phyloP scores from a whole-genome alignment of 2,113 vertebrate species.

The Amazona guildingii region DNA sequence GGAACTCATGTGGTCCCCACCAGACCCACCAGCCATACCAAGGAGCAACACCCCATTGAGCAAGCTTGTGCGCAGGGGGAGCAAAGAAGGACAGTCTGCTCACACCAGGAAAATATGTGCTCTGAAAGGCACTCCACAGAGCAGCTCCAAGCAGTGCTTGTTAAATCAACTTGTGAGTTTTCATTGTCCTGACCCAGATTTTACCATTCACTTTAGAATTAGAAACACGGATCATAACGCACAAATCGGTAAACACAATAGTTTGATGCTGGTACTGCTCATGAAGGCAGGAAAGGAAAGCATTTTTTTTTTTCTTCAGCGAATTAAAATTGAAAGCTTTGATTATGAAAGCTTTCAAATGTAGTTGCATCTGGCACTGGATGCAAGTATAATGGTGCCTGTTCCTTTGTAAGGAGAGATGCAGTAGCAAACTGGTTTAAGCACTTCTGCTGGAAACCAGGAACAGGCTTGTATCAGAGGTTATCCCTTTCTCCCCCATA shows the following conservation, averaged over 20 bases:
- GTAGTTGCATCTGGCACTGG: not conserved
- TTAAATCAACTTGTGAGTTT: not conserved
- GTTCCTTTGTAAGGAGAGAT: not conserved
- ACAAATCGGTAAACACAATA: constrained; percentile 6
- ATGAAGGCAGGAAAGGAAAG: not conserved
- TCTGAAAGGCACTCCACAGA: not conserved
- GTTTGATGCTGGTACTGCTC: constrained; percentile 27
- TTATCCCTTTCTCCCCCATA: not conserved
- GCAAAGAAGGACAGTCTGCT: not conserved
- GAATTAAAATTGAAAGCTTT: not conserved
- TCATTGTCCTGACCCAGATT: not conserved
- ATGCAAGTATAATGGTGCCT: not conserved
- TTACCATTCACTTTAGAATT: not conserved
- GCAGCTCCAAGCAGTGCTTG: not conserved
- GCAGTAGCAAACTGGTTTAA: not conserved
- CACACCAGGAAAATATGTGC: accelerated
- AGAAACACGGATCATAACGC: constrained; percentile 35
- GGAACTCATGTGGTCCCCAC: accelerated
- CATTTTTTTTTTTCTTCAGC: not conserved
- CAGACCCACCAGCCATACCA: not conserved
- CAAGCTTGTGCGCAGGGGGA: not conserved
- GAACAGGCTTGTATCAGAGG: not conserved
- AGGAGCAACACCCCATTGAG: accelerated
- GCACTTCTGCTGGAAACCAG: not conserved
- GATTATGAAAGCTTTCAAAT: not conserved